Base-by-base conservation (phyloP, 2,797 vertebrate species). In the Phaenicophaeus curvirostris region DNA sequence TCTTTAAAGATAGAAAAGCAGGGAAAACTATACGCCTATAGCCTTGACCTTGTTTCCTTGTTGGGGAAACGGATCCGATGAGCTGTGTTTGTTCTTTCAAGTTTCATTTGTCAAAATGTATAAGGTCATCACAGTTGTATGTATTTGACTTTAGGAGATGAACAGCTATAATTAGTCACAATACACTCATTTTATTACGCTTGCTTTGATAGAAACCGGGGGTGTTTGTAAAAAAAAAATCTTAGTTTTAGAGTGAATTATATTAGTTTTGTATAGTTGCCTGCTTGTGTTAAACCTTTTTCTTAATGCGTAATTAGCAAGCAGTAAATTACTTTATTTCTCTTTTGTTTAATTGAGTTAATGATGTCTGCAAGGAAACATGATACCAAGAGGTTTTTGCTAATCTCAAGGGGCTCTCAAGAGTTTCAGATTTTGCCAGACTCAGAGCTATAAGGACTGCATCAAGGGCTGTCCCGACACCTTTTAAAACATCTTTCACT, bases 341-440 rank as follows among this genome's bases (percentile, higher is more conserved):
- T 94, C 85, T 94, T 97, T 85, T 96, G 50, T 96, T 97, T 97
- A 97, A 96, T 92, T 95, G 93, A 92, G 73, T 97, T 97, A 97
- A 96, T 75, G 85, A 95, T 93, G 90, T 94, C 78, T 94, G 44
- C 82, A 95, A 76, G 97, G 94, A 96, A 95, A 91, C 73, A 76
- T 14, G 93, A 95, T 91, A 76, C 35, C 23, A 63, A 44, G 35
- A n/a, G 15, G 25, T 15, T 46, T 68, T 67, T 44, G 1, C n/a
- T 81, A 27, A 41, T 87, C 62, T 93, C 66, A 79, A 35, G 74
- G 35, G 71, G 5, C 67, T 85, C 31, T 78, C 15, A n/a, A 31
- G 42, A 86, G 31, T 87, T 90, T 79, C 71, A 66, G 50, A 59
- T 85, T 90, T 95, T 94, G 35, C 77, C 68, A 75, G 88, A 76